These are phyloP conservation scores for Ramphastos sulfuratus DNA, from an alignment of 2,113 vertebrate species.

Conservation along the genomic window DNA sequence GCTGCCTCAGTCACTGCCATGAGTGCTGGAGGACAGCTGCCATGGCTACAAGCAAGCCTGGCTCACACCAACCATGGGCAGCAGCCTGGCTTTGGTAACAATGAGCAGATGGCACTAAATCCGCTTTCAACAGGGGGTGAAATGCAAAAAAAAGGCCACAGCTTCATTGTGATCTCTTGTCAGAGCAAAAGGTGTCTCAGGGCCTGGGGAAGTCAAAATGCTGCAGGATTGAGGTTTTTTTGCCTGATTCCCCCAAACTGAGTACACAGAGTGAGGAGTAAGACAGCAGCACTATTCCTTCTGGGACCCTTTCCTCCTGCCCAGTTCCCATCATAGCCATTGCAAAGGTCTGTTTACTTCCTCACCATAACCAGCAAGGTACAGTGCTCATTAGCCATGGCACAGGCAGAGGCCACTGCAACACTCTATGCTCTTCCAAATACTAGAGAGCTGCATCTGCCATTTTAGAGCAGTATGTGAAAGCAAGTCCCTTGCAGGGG, in stretches of 20 bases:
- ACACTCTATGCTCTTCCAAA: not conserved
- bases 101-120: not conserved
- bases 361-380: not conserved
- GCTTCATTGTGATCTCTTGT: not conserved
- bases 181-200: not conserved
- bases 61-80: not conserved
- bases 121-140: not conserved
- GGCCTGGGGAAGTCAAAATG: not conserved
- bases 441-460: not conserved
- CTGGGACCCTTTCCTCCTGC: not conserved
- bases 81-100: not conserved
- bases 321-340: accelerated
- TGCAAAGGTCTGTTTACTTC: not conserved
- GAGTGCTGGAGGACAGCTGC: not conserved
- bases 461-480: not conserved
- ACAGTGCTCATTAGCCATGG: not conserved
- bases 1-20: not conserved
- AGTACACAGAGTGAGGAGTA: not conserved
- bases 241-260: not conserved
- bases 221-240: not conserved
- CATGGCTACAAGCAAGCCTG: not conserved
- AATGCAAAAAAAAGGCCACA: not conserved
- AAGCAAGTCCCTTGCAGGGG: not conserved
- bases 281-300: not conserved
- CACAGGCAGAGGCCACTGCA: accelerated